Evolutionary conservation across 2,888 invertebrate species (phyloP), one percentile per base, ranked within the genome.

Genomic region (Sminthurinus aureus): DNA sequence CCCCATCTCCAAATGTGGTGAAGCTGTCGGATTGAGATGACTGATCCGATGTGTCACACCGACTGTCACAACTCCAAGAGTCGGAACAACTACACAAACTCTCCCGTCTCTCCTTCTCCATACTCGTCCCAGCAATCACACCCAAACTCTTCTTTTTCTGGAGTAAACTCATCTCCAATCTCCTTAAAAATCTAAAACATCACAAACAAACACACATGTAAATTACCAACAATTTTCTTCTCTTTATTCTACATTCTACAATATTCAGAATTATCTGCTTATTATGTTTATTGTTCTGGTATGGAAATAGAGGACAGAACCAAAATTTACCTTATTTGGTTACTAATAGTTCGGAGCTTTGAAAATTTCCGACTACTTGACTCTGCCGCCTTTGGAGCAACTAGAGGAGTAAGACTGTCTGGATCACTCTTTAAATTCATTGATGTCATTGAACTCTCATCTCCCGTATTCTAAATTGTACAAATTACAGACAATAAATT

Each of bases 81-180:
- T 84, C 84, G n/a, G 87, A 86, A 3, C 86, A 86, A 24, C 83
- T 80, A n/a, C 86, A 52, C n/a, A 85, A 22, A 52, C 82, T 85
- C 20, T 87, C 86, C 13, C 84, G 80, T 51, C 86, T 38, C 58
- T 83, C 83, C 20, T 80, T 71, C 26, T 84, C 66, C 51, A 38
- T 8, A 51, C 50, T n/a, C 18, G 52, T 67, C 1, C 83, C 78
- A 26, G 74, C 85, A 2, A 86, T 82, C 12, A 85, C 81, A 13
- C 86, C 86, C n/a, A 88, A 66, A 75, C 84, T 86, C 82, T 88
- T 87, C 74, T 86, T 87, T 80, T 88, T 88, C 18, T 93, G 92
- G 90, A 94, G 94, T 88, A 95, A 91, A 89, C 94, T 94, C 89
- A 93, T 92, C 89, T 95, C 94, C 89, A 95, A 90, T 87, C 94